Base-by-base conservation (phyloP, 2,113 vertebrate species). In the Catagonus wagneri region DNA sequence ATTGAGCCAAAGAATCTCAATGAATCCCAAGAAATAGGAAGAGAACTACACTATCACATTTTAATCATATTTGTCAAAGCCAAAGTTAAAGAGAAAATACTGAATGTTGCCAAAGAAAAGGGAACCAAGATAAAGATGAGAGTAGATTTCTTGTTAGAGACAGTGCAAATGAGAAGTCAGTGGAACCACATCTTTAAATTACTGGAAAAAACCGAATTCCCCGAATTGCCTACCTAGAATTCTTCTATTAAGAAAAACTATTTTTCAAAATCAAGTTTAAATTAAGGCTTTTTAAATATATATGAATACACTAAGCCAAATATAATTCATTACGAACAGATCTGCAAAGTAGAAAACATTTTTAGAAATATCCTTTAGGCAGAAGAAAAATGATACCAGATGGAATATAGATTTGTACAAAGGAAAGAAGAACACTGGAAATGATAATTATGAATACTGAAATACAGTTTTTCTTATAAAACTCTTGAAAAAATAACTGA, bases 281-380 rank as follows among this genome's bases (percentile, higher is more conserved):
- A 78, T 54, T 52, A 34, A 78, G 13, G 23, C 20, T 93, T 89
- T 87, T 65, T 15, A 32, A 93, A 34, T n/a, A 79, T 50, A 68
- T 61, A 16, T 4, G 61, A 90, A 65, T 29, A 29, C 14, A 36
- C 22, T 16, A 94, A 81, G 10, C 17, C 15, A 71, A 92, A 4
- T 36, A 60, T 61, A 89, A 80, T 75, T 88, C 19, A 89, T 50
- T 54, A 52, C 25, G 66, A 95, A 29, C 36, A 97, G 71, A 92
- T 8, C 16, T 15, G 72, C 15, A 71, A 27, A n/a, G 27, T 56
- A 79, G 9, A 15, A 72, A 34, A 14, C 52, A 9, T 66, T 71
- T 78, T 81, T 81, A 20, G 13, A 76, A 93, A n/a, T 13, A 5
- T 58, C 60, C 58, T 72, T 58, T 72, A 58, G 68, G 61, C 22